Evolutionary conservation across 2,888 invertebrate species (phyloP), one percentile per base, ranked within the genome.

Genomic region (Mongoloraphidia duomilia): DNA sequence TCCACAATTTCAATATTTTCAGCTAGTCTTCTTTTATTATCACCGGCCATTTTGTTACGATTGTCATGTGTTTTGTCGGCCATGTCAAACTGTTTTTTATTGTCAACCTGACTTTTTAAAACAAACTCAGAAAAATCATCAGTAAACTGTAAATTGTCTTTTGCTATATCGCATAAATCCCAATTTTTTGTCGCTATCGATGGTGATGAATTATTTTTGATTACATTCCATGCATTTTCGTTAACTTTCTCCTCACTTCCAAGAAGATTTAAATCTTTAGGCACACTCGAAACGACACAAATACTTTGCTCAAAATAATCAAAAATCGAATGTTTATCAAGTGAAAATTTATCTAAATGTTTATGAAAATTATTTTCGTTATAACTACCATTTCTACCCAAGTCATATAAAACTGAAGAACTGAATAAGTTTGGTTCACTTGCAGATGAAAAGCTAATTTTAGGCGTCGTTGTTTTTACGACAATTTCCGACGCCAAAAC

Each of bases 251-350:
- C 54, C 41, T 58, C 58, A 46, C 63, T 60, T 11, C 71, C 70
- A 55, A 69, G 75, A 58, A 81, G 72, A 70, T 82, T 78, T 53
- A 82, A 71, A 61, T 80, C 77, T 60, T 79, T 79, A 59, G 82
- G 82, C 51, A 82, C 75, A 60, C 76, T 77, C 41, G 76, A 65
- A 61, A 62, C 72, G 60, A 65, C 73, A 60, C 64, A 61, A 33
- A 66, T 65, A 54, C 64, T 62, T 50, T 64, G 62, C 53, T 65
- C 66, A 52, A 65, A 64, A 49, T 58, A 57, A 26, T 26, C 26
- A 26, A 26, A 26, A 26, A 26, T 26, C 26, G 26, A 26, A 26
- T 26, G 26, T 26, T 26, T 26, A 26, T 26, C 26, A 26, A 6
- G 26, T 6, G 26, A 26, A 26, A 26, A 26, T 26, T 26, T 26